Evolutionary conservation across 1,140 invertebrate genomes (phyloP).

Genomic region (Drosophila parvula): DNA sequence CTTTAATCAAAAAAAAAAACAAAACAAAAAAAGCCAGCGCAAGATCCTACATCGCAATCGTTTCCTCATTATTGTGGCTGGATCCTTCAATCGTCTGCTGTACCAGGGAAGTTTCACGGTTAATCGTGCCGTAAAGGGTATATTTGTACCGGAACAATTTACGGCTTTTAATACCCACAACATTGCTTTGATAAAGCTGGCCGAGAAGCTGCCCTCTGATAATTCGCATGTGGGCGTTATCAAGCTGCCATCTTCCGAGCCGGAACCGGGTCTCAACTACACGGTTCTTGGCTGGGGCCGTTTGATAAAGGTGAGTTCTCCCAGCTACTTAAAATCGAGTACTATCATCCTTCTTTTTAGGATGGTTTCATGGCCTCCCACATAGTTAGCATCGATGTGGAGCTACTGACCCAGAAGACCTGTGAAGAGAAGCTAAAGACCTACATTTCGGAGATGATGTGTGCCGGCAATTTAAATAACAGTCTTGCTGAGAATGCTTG

Average conservation of each 20-base stretch:
- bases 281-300: slow-evolving; percentile 61
- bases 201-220: slow-evolving; percentile 8
- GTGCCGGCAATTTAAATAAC: slow-evolving; percentile 47
- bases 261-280: slow-evolving; percentile 23
- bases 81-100: slow-evolving; percentile 40
- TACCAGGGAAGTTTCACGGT: not conserved
- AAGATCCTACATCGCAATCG: slow-evolving; percentile 46
- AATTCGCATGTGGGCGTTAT: slow-evolving; percentile 39
- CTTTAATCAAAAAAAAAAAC: not conserved
- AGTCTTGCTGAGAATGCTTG: slow-evolving; percentile 49
- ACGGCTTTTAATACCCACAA: slow-evolving; percentile 55
- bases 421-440: slow-evolving; percentile 27
- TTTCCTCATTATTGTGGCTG: slow-evolving; percentile 45
- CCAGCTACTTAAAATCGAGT: too few species aligned
- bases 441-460: slow-evolving; percentile 57
- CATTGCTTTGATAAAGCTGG: slow-evolving; percentile 45
- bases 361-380: slow-evolving; percentile 37
- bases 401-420: slow-evolving; percentile 4
- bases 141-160: slow-evolving; percentile 51
- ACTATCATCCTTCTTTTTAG: slow-evolving; percentile 1
- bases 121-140: slow-evolving; percentile 20
- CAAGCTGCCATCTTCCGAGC: slow-evolving; percentile 24
- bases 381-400: slow-evolving; percentile 47
- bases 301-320: slow-evolving; percentile 23
- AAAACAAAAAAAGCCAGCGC: slow-evolving; percentile 40